Base-by-base conservation (phyloP, 2,113 vertebrate species). In the Laticauda laticaudata region DNA sequence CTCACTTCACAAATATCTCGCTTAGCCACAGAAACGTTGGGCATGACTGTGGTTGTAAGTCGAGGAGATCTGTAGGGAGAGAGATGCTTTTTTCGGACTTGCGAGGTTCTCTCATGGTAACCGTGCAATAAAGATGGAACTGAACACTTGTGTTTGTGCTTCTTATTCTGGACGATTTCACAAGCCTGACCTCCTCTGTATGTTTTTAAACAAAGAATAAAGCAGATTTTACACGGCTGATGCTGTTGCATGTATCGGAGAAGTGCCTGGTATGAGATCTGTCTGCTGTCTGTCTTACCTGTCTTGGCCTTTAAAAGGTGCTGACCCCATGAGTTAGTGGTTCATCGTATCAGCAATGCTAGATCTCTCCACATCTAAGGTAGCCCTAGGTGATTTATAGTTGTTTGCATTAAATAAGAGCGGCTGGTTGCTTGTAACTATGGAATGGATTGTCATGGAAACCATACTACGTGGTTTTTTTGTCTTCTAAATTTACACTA, bases 401-500 rank as follows among this genome's bases (percentile, higher is more conserved):
- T 81, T 81, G 69, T 81, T 81, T 81, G 34, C 34, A 69, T 64
- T 45, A 61, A 97, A 97, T 95, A 95, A 96, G 94, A 96, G 96
- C 97, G 94, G 94, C 95, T 97, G 96, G 95, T 96, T 95, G 94
- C 96, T 61, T 97, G 94, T 97, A 97, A 97, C 97, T 97, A 95
- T 94, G 96, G 96, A 97, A 96, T 96, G 92, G 93, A 97, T 97
- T 97, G 96, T 97, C 97, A 98, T 97, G 97, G 96, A 97, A 97
- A 98, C 97, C 93, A 95, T 92, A 90, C 95, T 96, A 90, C 95
- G 24, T 26, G 57, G 3, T 96, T 96, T 95, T 95, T 96, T 45
- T 97, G 48, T 96, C 93, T 97, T 96, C 94, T 97, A 96, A 97
- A 94, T 97, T 98, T 96, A 96, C 95, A 96, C 95, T 94, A 92